These are phyloP conservation scores for Enteromius paludinosus DNA, from an alignment of 2,797 vertebrate species.

Conservation along the genomic window DNA sequence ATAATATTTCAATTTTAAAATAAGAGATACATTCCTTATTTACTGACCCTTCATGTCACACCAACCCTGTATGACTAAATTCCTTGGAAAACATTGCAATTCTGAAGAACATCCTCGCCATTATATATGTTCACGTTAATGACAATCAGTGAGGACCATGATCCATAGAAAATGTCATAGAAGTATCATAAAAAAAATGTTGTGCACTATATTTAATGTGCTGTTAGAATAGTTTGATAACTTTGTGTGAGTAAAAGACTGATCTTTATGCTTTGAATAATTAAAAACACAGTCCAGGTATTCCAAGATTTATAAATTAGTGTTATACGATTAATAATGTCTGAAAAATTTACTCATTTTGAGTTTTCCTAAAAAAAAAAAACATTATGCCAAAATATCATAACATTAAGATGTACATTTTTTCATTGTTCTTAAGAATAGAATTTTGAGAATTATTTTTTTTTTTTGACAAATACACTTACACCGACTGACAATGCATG, in stretches of 20 bases:
- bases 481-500: background rate
- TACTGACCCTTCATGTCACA: background rate
- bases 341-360: background rate
- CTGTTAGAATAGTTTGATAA: background rate
- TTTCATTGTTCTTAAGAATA: background rate
- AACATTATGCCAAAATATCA: background rate
- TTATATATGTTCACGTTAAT: background rate
- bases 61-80: background rate
- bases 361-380: background rate
- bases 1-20: background rate
- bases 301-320: background rate
- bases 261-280: background rate
- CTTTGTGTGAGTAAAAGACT: background rate
- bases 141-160: background rate
- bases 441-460: too few species aligned
- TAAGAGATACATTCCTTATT: background rate
- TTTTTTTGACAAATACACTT: background rate
- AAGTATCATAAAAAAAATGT: background rate
- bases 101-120: background rate
- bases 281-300: background rate
- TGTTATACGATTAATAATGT: background rate
- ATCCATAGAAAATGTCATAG: background rate
- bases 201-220: background rate
- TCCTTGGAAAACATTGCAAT: background rate
- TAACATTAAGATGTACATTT: background rate